Percentiles rank a stretch among this genome's conserved stretches.
Evolutionary conservation across 2,888 invertebrate genomes (phyloP).

Genomic region (Ormyrus nitidulus): DNA sequence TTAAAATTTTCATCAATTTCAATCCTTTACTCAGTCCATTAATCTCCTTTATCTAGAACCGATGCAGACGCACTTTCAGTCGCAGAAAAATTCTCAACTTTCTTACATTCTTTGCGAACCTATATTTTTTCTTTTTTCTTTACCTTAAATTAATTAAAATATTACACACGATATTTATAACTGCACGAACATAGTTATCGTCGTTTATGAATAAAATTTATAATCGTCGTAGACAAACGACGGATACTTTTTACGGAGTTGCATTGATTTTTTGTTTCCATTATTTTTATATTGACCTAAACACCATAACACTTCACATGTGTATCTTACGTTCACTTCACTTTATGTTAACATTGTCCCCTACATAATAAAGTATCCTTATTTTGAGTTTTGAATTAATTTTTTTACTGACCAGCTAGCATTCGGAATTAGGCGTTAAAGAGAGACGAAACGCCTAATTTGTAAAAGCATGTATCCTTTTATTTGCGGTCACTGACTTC

Average conservation of each 20-base stretch:
- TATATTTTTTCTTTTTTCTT: constrained; percentile 54
- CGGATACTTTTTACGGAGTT: constrained; percentile 60
- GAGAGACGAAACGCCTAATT: constrained; percentile 40
- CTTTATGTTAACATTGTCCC: constrained; percentile 17
- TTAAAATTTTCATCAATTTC: constrained; percentile 60
- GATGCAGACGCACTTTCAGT: constrained; percentile 52
- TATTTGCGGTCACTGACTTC: constrained; percentile 35
- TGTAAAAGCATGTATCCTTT: constrained; percentile 28
- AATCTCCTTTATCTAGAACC: constrained; percentile 58
- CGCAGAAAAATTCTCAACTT: constrained; percentile 62
- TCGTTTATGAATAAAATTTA: constrained; percentile 72
- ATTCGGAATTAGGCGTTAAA: constrained; percentile 28
- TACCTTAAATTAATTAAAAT: constrained; percentile 70
- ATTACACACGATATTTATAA: constrained; percentile 74
- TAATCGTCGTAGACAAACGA: constrained; percentile 70
- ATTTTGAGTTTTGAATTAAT: constrained; percentile 35
- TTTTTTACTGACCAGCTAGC: constrained; percentile 25
- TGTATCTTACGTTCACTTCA: constrained; percentile 5
- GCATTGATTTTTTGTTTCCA: constrained; percentile 50
- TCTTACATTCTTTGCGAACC: constrained; percentile 25
- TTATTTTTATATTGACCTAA: constrained; percentile 49
- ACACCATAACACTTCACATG: constrained; percentile 40
- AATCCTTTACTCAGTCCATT: constrained; percentile 58
- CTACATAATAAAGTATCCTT: constrained; percentile 55
- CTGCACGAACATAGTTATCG: constrained; percentile 71